Percentiles rank a stretch among this genome's conserved stretches.
These are phyloP conservation scores for Stegodyphus mimosarum DNA, from an alignment of 1,140 invertebrate species.

Conservation along the genomic window DNA sequence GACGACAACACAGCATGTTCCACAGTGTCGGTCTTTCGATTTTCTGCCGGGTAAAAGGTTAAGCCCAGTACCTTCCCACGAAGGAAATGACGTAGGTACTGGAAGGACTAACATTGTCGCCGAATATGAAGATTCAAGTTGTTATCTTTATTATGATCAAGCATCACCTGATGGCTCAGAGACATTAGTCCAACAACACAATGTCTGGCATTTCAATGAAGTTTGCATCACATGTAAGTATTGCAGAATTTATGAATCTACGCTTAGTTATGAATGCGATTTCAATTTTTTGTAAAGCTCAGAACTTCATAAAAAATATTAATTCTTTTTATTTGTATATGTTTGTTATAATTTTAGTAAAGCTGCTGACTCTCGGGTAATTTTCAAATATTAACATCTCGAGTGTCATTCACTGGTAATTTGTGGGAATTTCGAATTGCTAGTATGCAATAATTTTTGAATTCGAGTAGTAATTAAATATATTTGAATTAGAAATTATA, in stretches of 20 bases:
- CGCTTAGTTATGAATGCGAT: no score
- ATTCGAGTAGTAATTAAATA: no score
- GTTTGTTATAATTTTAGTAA: no score
- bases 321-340: no score
- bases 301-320: no score
- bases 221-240: slow-evolving; percentile 86
- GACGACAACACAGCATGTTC: slow-evolving; percentile 78
- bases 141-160: slow-evolving; percentile 85
- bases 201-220: slow-evolving; percentile 87
- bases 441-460: no score
- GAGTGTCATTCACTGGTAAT: no score
- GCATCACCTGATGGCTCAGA: slow-evolving; percentile 86
- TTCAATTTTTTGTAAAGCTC: no score
- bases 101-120: slow-evolving; percentile 71
- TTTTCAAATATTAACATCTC: no score
- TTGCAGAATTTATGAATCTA: neutral
- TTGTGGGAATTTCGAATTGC: no score
- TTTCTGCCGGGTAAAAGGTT: slow-evolving; percentile 88
- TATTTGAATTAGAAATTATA: no score
- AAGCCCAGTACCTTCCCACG: slow-evolving; percentile 24
- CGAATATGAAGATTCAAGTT: slow-evolving; percentile 91
- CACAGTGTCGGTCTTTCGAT: slow-evolving; percentile 88
- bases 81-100: slow-evolving; percentile 18
- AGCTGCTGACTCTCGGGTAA: no score
- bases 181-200: slow-evolving; percentile 85